These are phyloP conservation scores for Lycaena phlaeas DNA, from an alignment of 2,888 invertebrate species.

Conservation along the genomic window DNA sequence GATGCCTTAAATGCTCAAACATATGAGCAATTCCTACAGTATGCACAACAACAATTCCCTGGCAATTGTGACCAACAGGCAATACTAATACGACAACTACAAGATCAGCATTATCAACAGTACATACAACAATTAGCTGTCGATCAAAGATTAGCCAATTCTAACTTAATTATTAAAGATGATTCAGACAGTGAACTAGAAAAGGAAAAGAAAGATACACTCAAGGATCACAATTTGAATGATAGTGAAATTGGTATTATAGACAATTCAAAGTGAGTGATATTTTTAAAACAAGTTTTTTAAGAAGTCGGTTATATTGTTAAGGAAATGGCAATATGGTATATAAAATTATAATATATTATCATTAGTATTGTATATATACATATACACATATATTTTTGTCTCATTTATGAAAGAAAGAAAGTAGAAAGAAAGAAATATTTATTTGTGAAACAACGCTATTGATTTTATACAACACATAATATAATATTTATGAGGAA, in stretches of 20 bases:
- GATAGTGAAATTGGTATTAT: constrained; percentile 31
- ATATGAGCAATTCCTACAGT: constrained; percentile 86
- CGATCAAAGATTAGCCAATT: constrained; percentile 51
- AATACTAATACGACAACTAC: constrained; percentile 92
- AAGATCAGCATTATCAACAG: constrained; percentile 99
- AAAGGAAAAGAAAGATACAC: constrained; percentile 26
- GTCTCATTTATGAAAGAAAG: too few species aligned
- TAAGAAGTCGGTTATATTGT: too few species aligned
- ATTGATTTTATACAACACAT: too few species aligned
- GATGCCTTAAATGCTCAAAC: constrained; percentile 97
- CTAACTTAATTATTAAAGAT: constrained; percentile 38
- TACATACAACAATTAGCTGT: constrained; percentile 95
- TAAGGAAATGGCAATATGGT: too few species aligned
- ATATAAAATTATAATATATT: too few species aligned
- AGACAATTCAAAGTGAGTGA: constrained; percentile 53
- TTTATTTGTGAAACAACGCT: too few species aligned
- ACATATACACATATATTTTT: too few species aligned
- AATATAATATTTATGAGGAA: too few species aligned
- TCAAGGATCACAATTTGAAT: constrained; percentile 46
- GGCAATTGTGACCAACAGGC: constrained; percentile 93
- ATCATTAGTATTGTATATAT: too few species aligned
- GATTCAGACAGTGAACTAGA: constrained; percentile 28
- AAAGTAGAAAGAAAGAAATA: too few species aligned
- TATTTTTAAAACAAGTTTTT: too few species aligned
- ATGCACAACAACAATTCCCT: constrained; percentile 95